A percentile compares a stretch with the other conserved stretches of the same genome.
Evolutionary conservation across 2,113 vertebrate genomes (phyloP).

Genomic region (Planiliza haematocheilus): DNA sequence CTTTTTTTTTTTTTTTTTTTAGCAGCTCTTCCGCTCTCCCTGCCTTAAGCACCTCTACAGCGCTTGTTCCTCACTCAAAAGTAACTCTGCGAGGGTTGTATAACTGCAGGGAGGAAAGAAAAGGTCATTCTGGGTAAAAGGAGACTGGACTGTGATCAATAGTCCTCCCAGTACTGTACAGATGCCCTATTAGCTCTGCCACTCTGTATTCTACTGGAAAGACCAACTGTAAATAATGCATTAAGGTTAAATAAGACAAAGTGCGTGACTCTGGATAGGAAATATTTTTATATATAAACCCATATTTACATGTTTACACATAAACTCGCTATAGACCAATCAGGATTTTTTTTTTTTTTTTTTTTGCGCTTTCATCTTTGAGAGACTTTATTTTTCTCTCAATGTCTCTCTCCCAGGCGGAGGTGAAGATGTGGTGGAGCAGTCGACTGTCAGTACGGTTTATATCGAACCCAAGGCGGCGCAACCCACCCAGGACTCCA

Average conservation of each 20-base stretch:
- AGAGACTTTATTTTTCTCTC: too few relatives aligned
- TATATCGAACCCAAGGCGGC: conserved; percentile 79
- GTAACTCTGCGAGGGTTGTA: conserved; percentile 13
- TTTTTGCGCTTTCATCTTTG: too few relatives aligned
- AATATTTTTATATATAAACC: too few relatives aligned
- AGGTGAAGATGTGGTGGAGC: conserved; percentile 63
- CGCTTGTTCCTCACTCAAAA: conserved; percentile 32
- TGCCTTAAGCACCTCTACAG: conserved; percentile 42
- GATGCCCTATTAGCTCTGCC: conserved; percentile 10
- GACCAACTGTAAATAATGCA: conserved; percentile 18
- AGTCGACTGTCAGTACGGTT: conserved; percentile 72
- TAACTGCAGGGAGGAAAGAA: conserved; percentile 15
- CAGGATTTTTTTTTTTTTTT: too few relatives aligned
- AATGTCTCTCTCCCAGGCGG: conserved; percentile 57
- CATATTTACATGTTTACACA: too few relatives aligned
- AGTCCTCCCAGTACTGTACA: conserved; percentile 26
- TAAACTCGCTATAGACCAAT: too few relatives aligned
- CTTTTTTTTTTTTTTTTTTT: too few relatives aligned
- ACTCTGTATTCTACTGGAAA: conserved; percentile 12
- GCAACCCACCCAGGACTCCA: conserved; percentile 83
- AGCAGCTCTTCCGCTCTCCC: conserved; percentile 36
- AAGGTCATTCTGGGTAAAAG: conserved; percentile 36
- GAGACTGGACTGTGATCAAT: conserved; percentile 42
- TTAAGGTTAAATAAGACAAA: too few relatives aligned
- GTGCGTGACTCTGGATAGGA: too few relatives aligned